These are phyloP conservation scores for Sinohyriopsis cumingii DNA, from an alignment of 2,888 invertebrate species.

Conservation along the genomic window DNA sequence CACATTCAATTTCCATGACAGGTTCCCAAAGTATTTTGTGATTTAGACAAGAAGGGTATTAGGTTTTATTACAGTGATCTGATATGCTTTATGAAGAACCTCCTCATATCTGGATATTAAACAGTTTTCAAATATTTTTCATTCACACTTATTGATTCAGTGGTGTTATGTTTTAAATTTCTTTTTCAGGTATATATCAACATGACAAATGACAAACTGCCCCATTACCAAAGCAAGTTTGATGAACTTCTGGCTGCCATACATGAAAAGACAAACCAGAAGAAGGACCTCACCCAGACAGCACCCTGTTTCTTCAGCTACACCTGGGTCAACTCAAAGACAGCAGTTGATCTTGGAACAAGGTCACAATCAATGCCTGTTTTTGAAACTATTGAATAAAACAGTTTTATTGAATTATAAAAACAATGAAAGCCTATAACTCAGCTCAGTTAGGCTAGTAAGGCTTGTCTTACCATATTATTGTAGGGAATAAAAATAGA, in stretches of 20 bases:
- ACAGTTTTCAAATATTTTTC: neutral
- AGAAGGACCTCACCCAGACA: constrained; percentile 19
- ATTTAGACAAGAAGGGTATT: neutral
- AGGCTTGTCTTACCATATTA: too few species aligned
- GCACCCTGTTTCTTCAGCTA: constrained; percentile 63
- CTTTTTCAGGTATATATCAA: constrained; percentile 57
- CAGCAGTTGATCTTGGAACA: constrained; percentile 56
- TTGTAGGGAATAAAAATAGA: too few species aligned
- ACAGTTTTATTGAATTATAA: too few species aligned
- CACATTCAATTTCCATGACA: too few species aligned
- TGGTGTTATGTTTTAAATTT: neutral
- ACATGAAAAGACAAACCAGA: constrained; percentile 23
- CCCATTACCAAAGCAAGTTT: constrained; percentile 59
- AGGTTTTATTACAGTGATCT: neutral
- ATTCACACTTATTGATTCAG: neutral
- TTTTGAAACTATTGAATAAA: too few species aligned
- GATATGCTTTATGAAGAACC: neutral
- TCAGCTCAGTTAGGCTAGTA: too few species aligned
- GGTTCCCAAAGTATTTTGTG: too few species aligned
- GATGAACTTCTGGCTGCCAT: constrained; percentile 55
- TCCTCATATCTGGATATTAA: neutral
- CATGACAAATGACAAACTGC: constrained; percentile 56
- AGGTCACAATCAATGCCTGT: constrained; percentile 28
- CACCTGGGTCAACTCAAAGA: constrained; percentile 63
- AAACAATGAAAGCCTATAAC: too few species aligned